Base-by-base conservation (phyloP, 2,113 vertebrate species). In the Cololabis saira region DNA sequence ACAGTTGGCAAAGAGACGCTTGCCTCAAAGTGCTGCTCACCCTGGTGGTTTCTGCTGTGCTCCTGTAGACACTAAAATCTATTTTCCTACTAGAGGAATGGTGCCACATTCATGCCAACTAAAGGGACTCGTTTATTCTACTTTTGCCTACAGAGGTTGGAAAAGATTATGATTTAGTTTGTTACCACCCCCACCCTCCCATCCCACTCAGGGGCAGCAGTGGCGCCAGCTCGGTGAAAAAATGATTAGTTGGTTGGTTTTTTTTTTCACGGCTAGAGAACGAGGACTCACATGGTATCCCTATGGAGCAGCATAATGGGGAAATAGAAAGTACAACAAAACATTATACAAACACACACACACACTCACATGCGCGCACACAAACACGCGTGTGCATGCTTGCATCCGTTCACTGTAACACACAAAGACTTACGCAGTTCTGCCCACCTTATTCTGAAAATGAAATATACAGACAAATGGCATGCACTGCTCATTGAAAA, bases 281-380 rank as follows among this genome's bases (percentile, higher is more conserved):
- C 74, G 84, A 89, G 92, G 88, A 96, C 96, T 96, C 95, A 97
- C 95, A 95, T 95, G 96, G 94, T 92, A 92, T 96, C 95, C 95
- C 96, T 96, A 93, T 77, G 82, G 90, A 93, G 95, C 93, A 90
- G 94, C 91, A 90, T 93, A 94, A 93, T 92, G 93, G 94, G 94
- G 93, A 95, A 94, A 95, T 93, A 95, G 90, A 94, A 91, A 94
- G 90, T 87, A 92, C 88, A 94, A 95, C 92, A 94, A 89, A 89
- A 84, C 79, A 89, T 91, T 93, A 93, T 87, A 92, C 85, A 90
- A 59, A 85, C 91, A 90, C 50, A 82, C 87, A 63, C 87, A 71
- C 70, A 19, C 53, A 40, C 71, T 30, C 70, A 64, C 64, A 50
- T 51, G 11, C 61, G 8, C 44, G 5, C 61, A 44, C 65, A 53